These are phyloP conservation scores for Neolamprologus fasciatus DNA, from an alignment of 2,113 vertebrate genomes.

Conservation along the genomic window DNA sequence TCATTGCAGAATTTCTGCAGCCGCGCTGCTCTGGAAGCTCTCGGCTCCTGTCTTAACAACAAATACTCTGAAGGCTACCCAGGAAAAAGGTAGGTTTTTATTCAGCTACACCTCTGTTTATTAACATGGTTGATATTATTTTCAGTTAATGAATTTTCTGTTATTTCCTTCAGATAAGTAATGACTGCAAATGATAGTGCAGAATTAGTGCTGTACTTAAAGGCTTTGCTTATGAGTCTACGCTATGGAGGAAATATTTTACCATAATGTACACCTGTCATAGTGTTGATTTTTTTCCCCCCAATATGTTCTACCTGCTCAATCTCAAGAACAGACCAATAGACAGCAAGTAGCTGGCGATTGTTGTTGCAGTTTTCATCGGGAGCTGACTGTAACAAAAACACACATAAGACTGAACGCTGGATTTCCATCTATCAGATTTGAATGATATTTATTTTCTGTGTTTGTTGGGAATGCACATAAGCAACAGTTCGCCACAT, in stretches of 20 bases:
- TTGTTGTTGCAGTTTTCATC: neutral
- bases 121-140: neutral
- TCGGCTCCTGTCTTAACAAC: conserved; percentile 96
- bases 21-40: conserved; percentile 86
- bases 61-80: conserved; percentile 93
- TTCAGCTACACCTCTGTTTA: neutral
- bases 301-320: neutral
- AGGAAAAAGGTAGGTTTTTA: conserved; percentile 80
- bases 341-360: fast-evolving
- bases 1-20: conserved; percentile 91
- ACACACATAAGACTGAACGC: neutral
- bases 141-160: neutral
- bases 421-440: fast-evolving
- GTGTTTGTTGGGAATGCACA: neutral
- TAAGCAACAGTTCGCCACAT: neutral
- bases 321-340: neutral
- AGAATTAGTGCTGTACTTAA: neutral
- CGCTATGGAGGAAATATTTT: neutral
- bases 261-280: no score
- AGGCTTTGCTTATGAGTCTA: fast-evolving
- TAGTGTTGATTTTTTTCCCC: fast-evolving
- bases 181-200: neutral
- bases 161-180: conserved; percentile 1
- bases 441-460: neutral
- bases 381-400: neutral